Evolutionary conservation across 2,797 vertebrate species (phyloP).

Genomic region (Clarias laeviceps): DNA sequence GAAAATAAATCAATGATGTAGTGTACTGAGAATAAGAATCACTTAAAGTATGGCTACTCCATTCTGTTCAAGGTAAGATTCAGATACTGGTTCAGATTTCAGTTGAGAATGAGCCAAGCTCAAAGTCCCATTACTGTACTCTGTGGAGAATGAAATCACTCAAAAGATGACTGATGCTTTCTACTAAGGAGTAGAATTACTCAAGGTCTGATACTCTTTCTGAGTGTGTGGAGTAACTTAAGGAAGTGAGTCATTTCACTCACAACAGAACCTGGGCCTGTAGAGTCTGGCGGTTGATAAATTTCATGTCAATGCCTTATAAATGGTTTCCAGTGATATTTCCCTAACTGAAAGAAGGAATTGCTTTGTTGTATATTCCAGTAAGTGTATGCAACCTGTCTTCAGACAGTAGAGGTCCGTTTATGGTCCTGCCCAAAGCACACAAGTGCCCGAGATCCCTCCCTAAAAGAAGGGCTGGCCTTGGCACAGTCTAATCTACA

Average conservation of each 20-base stretch:
- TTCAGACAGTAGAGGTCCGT: neutral
- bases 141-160: neutral
- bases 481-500: neutral
- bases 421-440: neutral
- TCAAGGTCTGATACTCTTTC: no score
- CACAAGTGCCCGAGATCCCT: neutral
- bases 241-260: neutral
- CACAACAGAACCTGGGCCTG: neutral
- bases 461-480: neutral
- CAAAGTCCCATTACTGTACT: neutral
- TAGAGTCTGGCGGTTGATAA: neutral
- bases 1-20: neutral
- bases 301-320: neutral
- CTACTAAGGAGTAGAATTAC: neutral
- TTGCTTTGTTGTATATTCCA: neutral
- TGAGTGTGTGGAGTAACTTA: neutral
- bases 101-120: neutral
- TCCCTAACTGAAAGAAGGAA: neutral
- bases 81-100: neutral
- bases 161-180: neutral
- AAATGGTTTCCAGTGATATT: neutral
- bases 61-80: neutral
- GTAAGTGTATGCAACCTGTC: neutral
- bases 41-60: neutral
- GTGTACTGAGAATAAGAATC: neutral